These are phyloP conservation scores for Hexactinellida sp. DNA, from an alignment of 37 sponge, comb jelly and placozoan species.

Conservation along the genomic window DNA sequence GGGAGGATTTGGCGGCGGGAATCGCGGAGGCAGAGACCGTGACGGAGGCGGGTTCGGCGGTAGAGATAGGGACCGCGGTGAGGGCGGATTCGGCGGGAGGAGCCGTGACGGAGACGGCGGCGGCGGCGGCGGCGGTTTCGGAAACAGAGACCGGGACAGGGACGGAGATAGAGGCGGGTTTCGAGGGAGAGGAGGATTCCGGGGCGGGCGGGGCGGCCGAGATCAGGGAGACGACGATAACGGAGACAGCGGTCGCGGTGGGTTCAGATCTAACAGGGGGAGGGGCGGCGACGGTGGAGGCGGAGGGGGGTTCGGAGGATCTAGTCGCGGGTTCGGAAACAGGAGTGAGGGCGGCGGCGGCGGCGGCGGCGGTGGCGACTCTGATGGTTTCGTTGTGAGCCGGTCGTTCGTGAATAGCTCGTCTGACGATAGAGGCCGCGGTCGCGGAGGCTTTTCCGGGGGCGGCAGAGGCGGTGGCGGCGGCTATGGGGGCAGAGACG, in stretches of 20 bases:
- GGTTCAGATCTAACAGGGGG: neutral
- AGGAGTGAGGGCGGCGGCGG: neutral
- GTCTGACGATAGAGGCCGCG: neutral
- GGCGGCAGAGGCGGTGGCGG: constrained; percentile 21
- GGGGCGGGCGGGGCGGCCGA: neutral
- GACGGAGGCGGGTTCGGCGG: constrained; percentile 19
- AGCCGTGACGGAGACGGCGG: neutral
- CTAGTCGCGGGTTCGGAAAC: neutral
- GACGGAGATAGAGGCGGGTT: neutral
- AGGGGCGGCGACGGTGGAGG: neutral
- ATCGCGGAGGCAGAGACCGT: constrained; percentile 14
- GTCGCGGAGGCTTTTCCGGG: neutral
- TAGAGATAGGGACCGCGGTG: neutral
- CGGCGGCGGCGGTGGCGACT: neutral
- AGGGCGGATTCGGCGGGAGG: constrained; percentile 16
- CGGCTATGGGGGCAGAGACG: neutral
- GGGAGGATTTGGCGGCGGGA: constrained; percentile 21
- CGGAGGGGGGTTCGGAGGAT: neutral
- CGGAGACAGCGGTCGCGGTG: neutral
- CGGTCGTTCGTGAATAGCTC: neutral
- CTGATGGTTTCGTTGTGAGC: neutral
- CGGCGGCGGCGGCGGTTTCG: neutral
- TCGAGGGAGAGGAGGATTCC: neutral
- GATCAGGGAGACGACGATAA: neutral
- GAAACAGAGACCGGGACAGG: neutral